These are phyloP conservation scores for Sebastes kiyomatsui DNA, from an alignment of 2,797 vertebrate genomes.

Conservation along the genomic window DNA sequence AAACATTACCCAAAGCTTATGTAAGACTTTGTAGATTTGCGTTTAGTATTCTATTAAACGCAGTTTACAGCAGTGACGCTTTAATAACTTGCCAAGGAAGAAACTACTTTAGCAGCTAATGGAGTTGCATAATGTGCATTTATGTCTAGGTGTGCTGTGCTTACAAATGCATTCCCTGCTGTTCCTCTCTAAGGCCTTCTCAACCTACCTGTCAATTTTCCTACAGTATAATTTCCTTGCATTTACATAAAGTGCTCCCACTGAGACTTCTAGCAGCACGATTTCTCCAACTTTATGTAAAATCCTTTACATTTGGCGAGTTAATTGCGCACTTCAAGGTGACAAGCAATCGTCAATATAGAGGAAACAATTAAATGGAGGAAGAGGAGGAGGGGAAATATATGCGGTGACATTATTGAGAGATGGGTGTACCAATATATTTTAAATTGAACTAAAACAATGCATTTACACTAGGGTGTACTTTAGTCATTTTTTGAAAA, in stretches of 20 bases:
- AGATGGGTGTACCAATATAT: background rate
- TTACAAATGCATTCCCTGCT: background rate
- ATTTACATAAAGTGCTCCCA: conserved; percentile 7
- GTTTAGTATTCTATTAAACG: background rate
- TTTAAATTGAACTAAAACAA: background rate
- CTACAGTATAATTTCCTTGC: background rate
- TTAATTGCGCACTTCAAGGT: conserved; percentile 23
- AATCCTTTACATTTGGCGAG: conserved; percentile 4
- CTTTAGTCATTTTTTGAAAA: background rate
- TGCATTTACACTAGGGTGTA: background rate
- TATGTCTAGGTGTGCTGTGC: background rate
- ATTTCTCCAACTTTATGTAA: conserved; percentile 23
- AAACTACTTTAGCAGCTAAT: background rate
- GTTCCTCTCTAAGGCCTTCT: background rate
- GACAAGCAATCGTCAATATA: background rate
- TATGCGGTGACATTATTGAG: background rate
- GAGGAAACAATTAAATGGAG: conserved; percentile 8
- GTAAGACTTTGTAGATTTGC: background rate
- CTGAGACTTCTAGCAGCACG: background rate
- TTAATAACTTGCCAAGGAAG: background rate
- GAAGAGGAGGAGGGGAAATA: background rate
- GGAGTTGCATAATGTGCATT: background rate
- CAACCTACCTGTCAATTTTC: background rate
- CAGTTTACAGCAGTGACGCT: background rate
- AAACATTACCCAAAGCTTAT: background rate